Evolutionary conservation across 2,888 invertebrate species (phyloP), one percentile per base, ranked within the genome.

Genomic region (Synanthedon formicaeformis): DNA sequence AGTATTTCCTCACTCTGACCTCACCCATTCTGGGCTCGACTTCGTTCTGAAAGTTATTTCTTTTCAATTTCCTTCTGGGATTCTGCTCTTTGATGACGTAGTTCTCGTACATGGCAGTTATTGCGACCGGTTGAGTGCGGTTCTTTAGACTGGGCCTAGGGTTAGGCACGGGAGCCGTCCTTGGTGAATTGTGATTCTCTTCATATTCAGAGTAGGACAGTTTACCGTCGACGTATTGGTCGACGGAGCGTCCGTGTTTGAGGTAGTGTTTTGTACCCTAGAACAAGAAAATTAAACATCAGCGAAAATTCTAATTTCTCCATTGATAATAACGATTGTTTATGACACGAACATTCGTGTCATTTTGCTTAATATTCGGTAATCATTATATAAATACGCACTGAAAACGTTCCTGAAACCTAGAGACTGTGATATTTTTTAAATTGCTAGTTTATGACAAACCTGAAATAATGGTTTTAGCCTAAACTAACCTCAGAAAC

Each of bases 181-280:
- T 66, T 14, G 83, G 84, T 2, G 84, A 84, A 58, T 75, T 77
- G 69, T 83, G 85, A 58, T 80, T 81, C 63, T 85, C 86, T 56
- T 86, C 87, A 73, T 90, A 89, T 62, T 91, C 92, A 0, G 81
- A 76, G 57, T 85, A 85, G 16, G 86, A 81, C 4, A 84, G 76
- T 62, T 86, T 87, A 88, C 92, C 90, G 73, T 93, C 93, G 16
- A 93, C 93, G 88, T 93, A 94, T 66, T 93, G 93, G 76, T 94
- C 93, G 60, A 93, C 91, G 59, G 93, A 93, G 52, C 93, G 90
- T 48, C 92, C 93, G 79, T 92, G 92, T 62, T 91, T 88, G 67
- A 93, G 82, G 81, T 89, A 89, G 61, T 84, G 81, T 74, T 88
- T 88, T 61, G 81, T 73, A 68, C 90, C 78, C 87, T 87, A 82